Evolutionary conservation across 2,888 invertebrate genomes (phyloP).

Genomic region (Meiosimyza decipiens): DNA sequence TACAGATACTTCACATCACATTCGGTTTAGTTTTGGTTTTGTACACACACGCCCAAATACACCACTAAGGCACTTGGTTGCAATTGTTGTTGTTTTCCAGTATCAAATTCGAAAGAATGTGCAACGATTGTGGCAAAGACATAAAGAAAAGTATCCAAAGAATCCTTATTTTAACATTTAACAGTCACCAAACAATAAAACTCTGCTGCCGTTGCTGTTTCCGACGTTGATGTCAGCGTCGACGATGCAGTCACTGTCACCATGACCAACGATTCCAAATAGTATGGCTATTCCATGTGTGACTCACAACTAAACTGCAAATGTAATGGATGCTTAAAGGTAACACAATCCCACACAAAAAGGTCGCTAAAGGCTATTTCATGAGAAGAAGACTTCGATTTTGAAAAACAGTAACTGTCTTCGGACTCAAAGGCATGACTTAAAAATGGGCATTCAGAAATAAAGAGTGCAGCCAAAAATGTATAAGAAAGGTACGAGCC

Average conservation of each 20-base stretch:
- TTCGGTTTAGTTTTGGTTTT: conserved; percentile 44
- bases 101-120: not conserved
- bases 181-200: conserved; percentile 22
- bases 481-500: no score
- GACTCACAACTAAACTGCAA: no score
- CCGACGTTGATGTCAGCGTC: not conserved
- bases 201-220: not conserved
- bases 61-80: conserved; percentile 26
- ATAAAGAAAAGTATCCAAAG: conserved; percentile 19
- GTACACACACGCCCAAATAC: conserved; percentile 4
- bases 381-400: no score
- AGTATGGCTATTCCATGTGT: no score
- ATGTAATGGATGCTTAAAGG: no score
- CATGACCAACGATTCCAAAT: no score
- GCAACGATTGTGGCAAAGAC: not conserved
- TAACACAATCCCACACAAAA: no score
- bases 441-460: no score
- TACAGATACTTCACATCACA: conserved; percentile 55
- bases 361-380: no score
- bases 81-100: conserved; percentile 27
- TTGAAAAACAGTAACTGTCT: no score
- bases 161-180: conserved; percentile 24
- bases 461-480: no score
- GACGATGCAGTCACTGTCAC: not conserved
- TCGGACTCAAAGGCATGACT: no score